Conservation (phyloP, 2,888 invertebrate species). For the Gortyna flavago region DNA sequence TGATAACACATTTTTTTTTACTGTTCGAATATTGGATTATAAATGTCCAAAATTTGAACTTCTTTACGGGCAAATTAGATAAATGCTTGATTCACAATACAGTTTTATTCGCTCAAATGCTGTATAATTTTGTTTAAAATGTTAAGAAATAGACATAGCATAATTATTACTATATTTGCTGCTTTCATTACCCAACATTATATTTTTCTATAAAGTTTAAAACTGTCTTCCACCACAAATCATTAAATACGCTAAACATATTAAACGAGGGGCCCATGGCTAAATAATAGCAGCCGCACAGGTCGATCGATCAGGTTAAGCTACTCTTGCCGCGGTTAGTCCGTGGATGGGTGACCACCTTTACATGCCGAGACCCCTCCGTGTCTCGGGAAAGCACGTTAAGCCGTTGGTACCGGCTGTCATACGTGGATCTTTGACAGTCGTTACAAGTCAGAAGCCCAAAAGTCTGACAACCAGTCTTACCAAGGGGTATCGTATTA, state of each 20-base stretch:
- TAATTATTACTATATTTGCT: slow-evolving; percentile 9
- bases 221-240: background rate
- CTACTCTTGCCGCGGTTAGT: too few relatives aligned
- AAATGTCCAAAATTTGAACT: background rate
- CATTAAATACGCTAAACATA: background rate
- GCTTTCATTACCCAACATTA: slow-evolving; percentile 30
- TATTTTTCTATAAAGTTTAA: slow-evolving; percentile 35
- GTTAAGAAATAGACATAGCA: background rate
- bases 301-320: too few relatives aligned
- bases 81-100: slow-evolving; percentile 32
- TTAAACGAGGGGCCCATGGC: too few relatives aligned
- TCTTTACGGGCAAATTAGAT: slow-evolving; percentile 34
- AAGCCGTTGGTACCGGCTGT: too few relatives aligned
- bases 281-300: too few relatives aligned
- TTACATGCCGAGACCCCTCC: too few relatives aligned
- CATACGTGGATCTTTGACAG: too few relatives aligned
- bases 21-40: background rate
- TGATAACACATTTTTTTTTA: background rate
- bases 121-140: slow-evolving; percentile 1
- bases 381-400: too few relatives aligned
- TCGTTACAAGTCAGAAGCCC: too few relatives aligned
- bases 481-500: too few relatives aligned
- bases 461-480: too few relatives aligned
- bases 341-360: too few relatives aligned
- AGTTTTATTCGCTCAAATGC: slow-evolving; percentile 14